Conservation (phyloP, 92 coral and sea anemone species). For the Isaurus tuberculatus region DNA sequence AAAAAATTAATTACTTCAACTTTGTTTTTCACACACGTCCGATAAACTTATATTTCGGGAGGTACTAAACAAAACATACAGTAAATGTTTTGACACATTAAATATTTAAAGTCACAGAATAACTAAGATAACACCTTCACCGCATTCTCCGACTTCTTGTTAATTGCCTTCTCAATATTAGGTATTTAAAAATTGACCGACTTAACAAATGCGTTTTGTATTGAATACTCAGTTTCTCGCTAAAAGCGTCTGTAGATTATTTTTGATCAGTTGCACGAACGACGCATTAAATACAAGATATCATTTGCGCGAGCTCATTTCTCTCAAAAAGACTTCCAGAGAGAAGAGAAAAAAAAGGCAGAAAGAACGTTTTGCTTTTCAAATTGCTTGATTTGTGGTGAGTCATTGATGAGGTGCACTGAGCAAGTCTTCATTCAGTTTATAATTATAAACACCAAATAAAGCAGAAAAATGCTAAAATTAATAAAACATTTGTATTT, state of each 20-base stretch:
- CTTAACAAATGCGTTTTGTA: slow-evolving; percentile 10
- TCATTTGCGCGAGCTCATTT: not conserved
- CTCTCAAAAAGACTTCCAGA: not conserved
- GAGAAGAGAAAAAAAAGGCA: not conserved
- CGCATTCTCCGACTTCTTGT: slow-evolving; percentile 12
- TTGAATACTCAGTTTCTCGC: not conserved
- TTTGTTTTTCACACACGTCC: not conserved
- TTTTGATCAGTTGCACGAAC: not conserved
- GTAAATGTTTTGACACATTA: slow-evolving; percentile 22
- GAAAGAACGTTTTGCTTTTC: not conserved
- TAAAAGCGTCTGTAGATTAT: not conserved
- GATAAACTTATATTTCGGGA: not conserved
- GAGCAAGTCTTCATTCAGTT: not conserved
- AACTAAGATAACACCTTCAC: not conserved
- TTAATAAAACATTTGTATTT: not conserved
- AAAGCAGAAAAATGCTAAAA: not conserved
- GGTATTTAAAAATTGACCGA: not conserved
- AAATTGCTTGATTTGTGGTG: not conserved
- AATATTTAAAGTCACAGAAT: slow-evolving; percentile 20
- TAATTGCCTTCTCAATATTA: slow-evolving; percentile 19
- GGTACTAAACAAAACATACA: not conserved
- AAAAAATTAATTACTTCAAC: slow-evolving; percentile 10
- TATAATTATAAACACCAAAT: not conserved
- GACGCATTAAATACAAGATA: not conserved
- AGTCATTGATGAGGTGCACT: not conserved